Base-by-base conservation (phyloP, 2,113 vertebrate species). In the Ifrita kowaldi region DNA sequence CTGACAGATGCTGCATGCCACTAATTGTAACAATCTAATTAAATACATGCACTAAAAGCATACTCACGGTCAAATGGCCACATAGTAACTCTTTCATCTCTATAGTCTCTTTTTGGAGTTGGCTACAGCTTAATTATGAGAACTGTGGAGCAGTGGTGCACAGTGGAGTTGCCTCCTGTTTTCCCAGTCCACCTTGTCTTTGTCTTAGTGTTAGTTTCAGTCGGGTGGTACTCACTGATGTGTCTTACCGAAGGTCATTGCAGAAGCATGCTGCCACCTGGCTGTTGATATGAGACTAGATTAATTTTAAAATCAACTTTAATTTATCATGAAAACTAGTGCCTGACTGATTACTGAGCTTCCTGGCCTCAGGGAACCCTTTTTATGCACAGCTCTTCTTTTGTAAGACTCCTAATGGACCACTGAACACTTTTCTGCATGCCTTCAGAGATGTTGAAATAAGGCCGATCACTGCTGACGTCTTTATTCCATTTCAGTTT, bases 401-500 rank as follows among this genome's bases (percentile, higher is more conserved):
- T 79, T 1, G 1, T 37, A 57, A 68, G 57, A 4, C 46, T 96
- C 30, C 15, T 79, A 42, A 82, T 56, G 57, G 70, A 83, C 41
- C 44, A 44, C 10, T 59, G 41, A 85, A 76, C 62, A n/a, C 26
- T 78, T 49, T 56, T 52, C 59, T 44, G 59, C 35, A 30, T 87
- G n/a, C 53, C 87, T 93, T 93, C 91, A 89, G 82, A 95, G 60
- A 68, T 84, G 41, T 46, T 86, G 85, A 93, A 96, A 95, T 90
- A 60, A 73, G 80, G 87, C 74, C 0, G 0, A 62, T 89, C 93
- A 75, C 35, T 62, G 47, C 71, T 92, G 93, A 95, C 33, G 84
- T 95, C 64, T 96, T 93, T 87, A 94, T 96, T 97, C 69, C 50
- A 77, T 89, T 94, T 94, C 65, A 41, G 6, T 82, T 92, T 92